Base-by-base conservation (phyloP, 2,797 vertebrate species). In the Microchirus variegatus region DNA sequence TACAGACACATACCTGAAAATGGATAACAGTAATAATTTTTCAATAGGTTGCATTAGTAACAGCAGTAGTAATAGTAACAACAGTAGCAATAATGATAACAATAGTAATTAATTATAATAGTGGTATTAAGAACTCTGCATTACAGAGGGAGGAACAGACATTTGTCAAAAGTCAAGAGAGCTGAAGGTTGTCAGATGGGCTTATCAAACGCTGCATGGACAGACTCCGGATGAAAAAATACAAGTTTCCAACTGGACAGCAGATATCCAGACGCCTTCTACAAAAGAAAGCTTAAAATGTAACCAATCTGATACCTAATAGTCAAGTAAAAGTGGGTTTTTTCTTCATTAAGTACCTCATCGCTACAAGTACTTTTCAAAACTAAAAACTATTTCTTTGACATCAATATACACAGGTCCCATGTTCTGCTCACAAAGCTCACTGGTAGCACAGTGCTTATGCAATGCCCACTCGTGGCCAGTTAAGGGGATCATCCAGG, bases 1-100 rank as follows among this genome's bases (percentile, higher is more conserved):
- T 85, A 92, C 93, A 94, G 90, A 93, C 87, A 79, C 62, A 42
- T 91, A 93, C 90, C 92, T 92, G 89, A 90, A 93, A 92, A 91
- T 93, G 89, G 86, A 93, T 90, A 92, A 92, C 89, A 91, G 89
- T 90, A 90, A 89, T 85, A 90, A 63, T 81, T 90, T 89, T 91
- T 88, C 88, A 90, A 88, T 89, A 91, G 89, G 83, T 90, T 85
- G 91, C 89, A 91, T 89, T 89, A 89, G 90, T 91, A 93, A 89
- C 87, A 93, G 83, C 84, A 92, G 90, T 90, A 91, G 82, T 88
- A 92, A 88, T 89, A 91, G 75, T 87, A 92, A 88, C 87, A 91
- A 90, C 83, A 91, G 87, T 87, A 92, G 85, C 80, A 91, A 90
- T 88, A 90, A 90, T 89, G 85, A 82, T 87, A 84, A 90, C 85